Percentiles rank a stretch among this genome's conserved stretches.
phyloP scores from a whole-genome alignment of 1,140 invertebrate species.

The Zeugodacus cucurbitae region DNA sequence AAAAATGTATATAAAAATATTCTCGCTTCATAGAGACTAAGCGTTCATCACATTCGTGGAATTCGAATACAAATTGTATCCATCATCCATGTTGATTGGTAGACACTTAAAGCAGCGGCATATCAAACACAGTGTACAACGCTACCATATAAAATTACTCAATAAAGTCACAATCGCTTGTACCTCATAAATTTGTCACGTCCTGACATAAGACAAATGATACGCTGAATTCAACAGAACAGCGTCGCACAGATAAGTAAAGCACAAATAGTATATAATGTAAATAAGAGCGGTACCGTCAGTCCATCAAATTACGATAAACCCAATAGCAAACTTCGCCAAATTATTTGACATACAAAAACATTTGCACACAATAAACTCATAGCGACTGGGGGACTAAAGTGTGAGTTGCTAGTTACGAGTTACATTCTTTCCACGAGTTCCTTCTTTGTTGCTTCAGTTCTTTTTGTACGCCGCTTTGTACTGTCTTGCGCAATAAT shows the following conservation, averaged over 20 bases:
- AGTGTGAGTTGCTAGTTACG: neutral
- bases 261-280: too few relatives aligned
- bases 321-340: neutral
- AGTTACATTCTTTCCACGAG: neutral
- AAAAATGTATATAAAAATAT: too few relatives aligned
- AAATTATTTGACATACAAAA: neutral
- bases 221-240: conserved; percentile 42
- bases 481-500: conserved; percentile 45
- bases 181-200: conserved; percentile 47
- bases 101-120: neutral
- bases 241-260: neutral
- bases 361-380: neutral
- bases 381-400: neutral
- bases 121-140: neutral
- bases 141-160: neutral
- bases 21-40: too few relatives aligned
- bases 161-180: neutral
- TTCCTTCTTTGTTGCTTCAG: too few relatives aligned
- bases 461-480: neutral
- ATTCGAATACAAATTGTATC: too few relatives aligned
- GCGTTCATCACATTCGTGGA: too few relatives aligned
- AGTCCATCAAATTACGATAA: conserved; percentile 18
- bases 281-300: neutral
- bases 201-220: conserved; percentile 49
- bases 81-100: neutral